Evolutionary conservation across 1,140 invertebrate species (phyloP).

Genomic region (Triops cancriformis): DNA sequence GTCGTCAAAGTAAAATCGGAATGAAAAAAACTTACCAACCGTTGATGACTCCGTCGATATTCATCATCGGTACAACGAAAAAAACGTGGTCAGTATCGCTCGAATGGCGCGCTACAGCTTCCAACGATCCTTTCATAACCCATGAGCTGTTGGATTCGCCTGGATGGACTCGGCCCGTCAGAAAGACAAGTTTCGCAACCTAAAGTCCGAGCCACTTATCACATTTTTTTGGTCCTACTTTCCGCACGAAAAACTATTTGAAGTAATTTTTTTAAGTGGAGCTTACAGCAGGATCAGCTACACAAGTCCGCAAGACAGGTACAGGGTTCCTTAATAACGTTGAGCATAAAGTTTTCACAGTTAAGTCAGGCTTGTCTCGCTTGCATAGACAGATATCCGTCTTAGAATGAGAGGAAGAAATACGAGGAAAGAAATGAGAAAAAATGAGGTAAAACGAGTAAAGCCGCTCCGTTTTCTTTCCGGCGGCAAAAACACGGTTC

Average conservation of each 20-base stretch:
- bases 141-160: constrained; percentile 82
- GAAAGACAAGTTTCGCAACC: constrained; percentile 60
- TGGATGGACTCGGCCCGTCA: constrained; percentile 76
- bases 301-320: background rate
- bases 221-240: background rate
- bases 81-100: constrained; percentile 61
- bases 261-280: background rate
- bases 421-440: constrained; percentile 13
- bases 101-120: constrained; percentile 51
- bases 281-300: constrained; percentile 3
- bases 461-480: background rate
- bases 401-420: constrained; percentile 23
- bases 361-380: constrained; percentile 9
- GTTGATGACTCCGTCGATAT: constrained; percentile 78
- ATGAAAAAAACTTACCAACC: constrained; percentile 61
- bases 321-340: constrained; percentile 7
- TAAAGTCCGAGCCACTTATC: constrained; percentile 30
- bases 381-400: constrained; percentile 20
- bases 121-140: constrained; percentile 75
- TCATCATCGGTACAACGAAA: constrained; percentile 80
- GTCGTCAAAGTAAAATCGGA: background rate
- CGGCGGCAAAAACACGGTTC: background rate
- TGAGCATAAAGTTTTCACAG: constrained; percentile 6
- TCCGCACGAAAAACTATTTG: background rate
- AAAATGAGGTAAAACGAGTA: too few relatives aligned